A percentile compares a stretch with the other conserved stretches of the same genome.
Conservation (phyloP, 2,888 invertebrate species). For the Stomorhina lunata region DNA sequence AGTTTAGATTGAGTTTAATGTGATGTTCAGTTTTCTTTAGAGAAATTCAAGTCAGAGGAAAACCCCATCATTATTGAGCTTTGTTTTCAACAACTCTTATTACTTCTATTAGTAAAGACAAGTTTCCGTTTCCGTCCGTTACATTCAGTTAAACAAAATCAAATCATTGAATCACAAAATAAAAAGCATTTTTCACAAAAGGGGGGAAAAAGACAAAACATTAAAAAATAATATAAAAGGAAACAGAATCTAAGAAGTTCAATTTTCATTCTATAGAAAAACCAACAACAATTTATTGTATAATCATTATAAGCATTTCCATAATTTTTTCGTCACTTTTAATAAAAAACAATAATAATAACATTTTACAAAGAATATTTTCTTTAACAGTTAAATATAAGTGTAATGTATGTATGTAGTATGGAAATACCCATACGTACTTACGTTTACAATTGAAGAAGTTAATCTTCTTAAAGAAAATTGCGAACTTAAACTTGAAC, state of each 20-base stretch:
- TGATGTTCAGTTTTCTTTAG: conserved; percentile 7
- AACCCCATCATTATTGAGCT: conserved; percentile 19
- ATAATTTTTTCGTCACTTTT: background rate
- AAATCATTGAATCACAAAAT: conserved; percentile 38
- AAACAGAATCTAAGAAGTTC: conserved; percentile 35
- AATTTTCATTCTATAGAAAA: conserved; percentile 33
- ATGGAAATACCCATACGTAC: conserved; percentile 27
- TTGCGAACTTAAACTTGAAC: conserved; percentile 64
- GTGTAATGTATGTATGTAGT: no score
- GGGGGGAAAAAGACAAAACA: conserved; percentile 13
- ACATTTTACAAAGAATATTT: no score
- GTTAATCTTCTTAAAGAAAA: conserved; percentile 55
- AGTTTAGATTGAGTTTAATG: background rate
- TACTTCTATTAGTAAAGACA: conserved; percentile 35
- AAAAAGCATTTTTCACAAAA: conserved; percentile 24
- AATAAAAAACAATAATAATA: no score
- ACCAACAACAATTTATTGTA: background rate
- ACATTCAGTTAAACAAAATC: conserved; percentile 43
- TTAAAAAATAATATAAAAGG: background rate
- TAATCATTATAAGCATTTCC: background rate
- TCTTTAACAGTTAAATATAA: no score
- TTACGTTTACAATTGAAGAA: background rate
- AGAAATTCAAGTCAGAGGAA: background rate
- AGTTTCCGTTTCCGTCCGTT: conserved; percentile 56
- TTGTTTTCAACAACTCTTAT: background rate